Percentiles rank a stretch among this genome's conserved stretches.
Evolutionary conservation across 1,140 invertebrate species (phyloP).

Genomic region (Cydia fagiglandana): DNA sequence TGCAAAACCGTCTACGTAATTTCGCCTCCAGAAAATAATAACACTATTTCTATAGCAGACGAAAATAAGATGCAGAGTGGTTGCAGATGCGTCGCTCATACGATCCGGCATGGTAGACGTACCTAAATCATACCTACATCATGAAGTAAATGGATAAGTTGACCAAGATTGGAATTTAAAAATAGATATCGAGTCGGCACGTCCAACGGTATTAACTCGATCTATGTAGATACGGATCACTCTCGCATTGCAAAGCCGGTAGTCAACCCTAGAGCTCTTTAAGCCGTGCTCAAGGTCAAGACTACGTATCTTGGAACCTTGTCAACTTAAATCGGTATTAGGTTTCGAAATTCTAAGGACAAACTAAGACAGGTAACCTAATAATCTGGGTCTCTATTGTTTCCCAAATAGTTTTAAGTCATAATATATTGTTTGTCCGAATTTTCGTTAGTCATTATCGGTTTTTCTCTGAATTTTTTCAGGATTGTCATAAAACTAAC

Average conservation of each 20-base stretch:
- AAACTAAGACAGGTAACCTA: neutral
- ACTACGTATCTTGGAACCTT: neutral
- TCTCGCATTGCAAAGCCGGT: neutral
- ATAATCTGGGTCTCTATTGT: no score
- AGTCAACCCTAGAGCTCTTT: neutral
- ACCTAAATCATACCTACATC: neutral
- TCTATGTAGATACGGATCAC: neutral
- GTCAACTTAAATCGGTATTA: neutral
- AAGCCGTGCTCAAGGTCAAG: neutral
- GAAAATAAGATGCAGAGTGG: no score
- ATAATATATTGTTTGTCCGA: no score
- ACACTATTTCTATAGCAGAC: no score
- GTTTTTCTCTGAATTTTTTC: no score
- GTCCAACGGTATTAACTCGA: neutral
- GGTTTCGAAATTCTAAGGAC: neutral
- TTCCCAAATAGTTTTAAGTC: no score
- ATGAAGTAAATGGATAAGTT: neutral
- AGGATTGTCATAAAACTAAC: no score
- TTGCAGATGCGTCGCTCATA: no score
- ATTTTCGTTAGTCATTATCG: no score
- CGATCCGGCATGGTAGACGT: no score
- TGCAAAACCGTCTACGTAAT: neutral
- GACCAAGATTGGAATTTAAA: neutral
- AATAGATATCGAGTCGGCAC: neutral
- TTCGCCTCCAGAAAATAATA: no score